Conservation (phyloP, 2,113 vertebrate genomes). For the Montifringilla adamsi region DNA sequence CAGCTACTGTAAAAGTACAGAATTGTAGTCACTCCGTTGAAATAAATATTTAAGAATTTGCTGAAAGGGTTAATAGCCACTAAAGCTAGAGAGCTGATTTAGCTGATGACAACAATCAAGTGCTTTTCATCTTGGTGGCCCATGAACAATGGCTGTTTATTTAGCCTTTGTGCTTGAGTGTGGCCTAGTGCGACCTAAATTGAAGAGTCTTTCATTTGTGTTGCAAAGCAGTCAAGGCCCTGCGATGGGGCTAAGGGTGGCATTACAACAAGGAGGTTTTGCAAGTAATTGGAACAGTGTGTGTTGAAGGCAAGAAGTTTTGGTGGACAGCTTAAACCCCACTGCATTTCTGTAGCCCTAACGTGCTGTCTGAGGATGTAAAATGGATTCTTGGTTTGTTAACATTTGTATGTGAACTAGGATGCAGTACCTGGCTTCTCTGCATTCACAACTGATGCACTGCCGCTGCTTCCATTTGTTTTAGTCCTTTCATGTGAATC, state of each 20-base stretch:
- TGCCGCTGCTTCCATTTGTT: not conserved
- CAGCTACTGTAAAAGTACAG: not conserved
- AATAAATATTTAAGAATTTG: slow-evolving; percentile 49
- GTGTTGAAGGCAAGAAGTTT: not conserved
- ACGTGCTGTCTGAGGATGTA: not conserved
- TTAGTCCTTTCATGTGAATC: not conserved
- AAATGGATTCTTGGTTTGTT: not conserved
- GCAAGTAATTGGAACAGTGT: slow-evolving; percentile 31
- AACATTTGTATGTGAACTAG: not conserved
- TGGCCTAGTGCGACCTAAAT: slow-evolving; percentile 45
- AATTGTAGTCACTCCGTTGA: not conserved
- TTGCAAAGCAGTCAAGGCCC: slow-evolving; percentile 53
- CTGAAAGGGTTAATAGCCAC: slow-evolving; percentile 44
- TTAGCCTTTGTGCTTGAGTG: slow-evolving; percentile 63
- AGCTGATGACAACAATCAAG: slow-evolving; percentile 62
- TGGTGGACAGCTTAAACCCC: not conserved
- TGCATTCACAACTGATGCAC: not conserved
- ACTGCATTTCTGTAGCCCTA: not conserved
- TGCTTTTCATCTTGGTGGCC: slow-evolving; percentile 56
- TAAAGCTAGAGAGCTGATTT: slow-evolving; percentile 43
- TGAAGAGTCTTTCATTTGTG: slow-evolving; percentile 54
- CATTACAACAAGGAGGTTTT: slow-evolving; percentile 21
- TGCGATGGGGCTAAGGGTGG: slow-evolving; percentile 18
- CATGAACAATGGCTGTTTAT: slow-evolving; percentile 52
- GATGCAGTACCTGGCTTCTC: not conserved